Percentiles rank a stretch among this genome's conserved stretches.
Conservation (phyloP, 2,113 vertebrate species). For the Scalopus aquaticus region DNA sequence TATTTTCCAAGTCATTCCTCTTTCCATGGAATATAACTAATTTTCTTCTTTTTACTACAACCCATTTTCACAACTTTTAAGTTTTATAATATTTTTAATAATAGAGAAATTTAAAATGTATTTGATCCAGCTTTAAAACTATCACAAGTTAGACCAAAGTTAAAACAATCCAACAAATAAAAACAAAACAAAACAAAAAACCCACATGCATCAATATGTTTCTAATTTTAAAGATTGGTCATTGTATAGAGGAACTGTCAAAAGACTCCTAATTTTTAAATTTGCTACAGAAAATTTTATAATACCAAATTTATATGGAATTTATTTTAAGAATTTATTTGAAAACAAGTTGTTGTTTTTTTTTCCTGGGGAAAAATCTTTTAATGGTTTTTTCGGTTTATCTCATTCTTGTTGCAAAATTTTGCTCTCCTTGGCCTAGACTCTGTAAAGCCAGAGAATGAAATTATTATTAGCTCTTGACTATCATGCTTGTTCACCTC, state of each 20-base stretch:
- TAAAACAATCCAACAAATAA: constrained; percentile 23
- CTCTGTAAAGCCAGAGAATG: not conserved
- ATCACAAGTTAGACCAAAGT: not conserved
- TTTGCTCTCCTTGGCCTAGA: not conserved
- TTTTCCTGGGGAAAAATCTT: not conserved
- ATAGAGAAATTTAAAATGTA: constrained; percentile 28
- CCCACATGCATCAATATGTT: not conserved
- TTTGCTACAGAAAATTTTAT: constrained; percentile 35
- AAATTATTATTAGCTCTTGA: not conserved
- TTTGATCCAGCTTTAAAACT: constrained; percentile 44
- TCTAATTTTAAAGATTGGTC: constrained; percentile 41
- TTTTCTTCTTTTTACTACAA: constrained; percentile 49
- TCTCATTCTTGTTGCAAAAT: not conserved
- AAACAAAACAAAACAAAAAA: no score
- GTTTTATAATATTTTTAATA: constrained; percentile 61
- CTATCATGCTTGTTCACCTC: not conserved
- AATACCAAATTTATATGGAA: not conserved
- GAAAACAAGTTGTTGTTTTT: not conserved
- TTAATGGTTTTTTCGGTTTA: not conserved
- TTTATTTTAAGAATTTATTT: constrained; percentile 35
- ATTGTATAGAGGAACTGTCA: not conserved
- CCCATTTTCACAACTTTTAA: constrained; percentile 66
- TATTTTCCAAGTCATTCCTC: constrained; percentile 68
- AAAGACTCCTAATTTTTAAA: not conserved
- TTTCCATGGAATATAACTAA: constrained; percentile 68